Evolutionary conservation across 2,113 vertebrate species (phyloP).

Genomic region (Carassius auratus): DNA sequence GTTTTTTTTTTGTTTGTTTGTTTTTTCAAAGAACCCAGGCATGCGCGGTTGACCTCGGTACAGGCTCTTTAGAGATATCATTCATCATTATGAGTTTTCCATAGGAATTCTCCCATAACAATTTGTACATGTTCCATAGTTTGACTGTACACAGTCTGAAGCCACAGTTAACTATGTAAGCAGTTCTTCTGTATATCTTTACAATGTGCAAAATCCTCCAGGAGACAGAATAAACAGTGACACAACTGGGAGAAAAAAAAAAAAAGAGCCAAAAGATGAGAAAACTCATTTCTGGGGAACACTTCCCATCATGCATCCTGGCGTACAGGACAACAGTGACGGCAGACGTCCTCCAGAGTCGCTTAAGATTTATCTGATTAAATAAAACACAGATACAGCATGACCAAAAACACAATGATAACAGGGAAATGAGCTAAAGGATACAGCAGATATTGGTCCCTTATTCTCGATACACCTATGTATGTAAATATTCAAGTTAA

Average conservation of each 20-base stretch:
- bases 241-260: conserved; percentile 65
- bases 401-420: conserved; percentile 54
- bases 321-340: not conserved
- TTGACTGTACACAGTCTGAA: conserved; percentile 91
- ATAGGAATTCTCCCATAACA: conserved; percentile 91
- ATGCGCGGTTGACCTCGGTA: conserved; percentile 88
- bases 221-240: conserved; percentile 80
- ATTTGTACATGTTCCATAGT: conserved; percentile 89
- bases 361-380: conserved; percentile 25
- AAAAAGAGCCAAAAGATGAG: not conserved
- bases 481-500: conserved; percentile 63
- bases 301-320: conserved; percentile 29
- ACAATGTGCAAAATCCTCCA: conserved; percentile 99
- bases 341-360: not conserved
- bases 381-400: conserved; percentile 66
- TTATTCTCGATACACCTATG: conserved; percentile 73
- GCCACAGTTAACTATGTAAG: conserved; percentile 94
- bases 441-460: conserved; percentile 91
- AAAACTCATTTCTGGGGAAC: conserved; percentile 14
- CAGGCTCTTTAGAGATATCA: conserved; percentile 79
- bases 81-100: conserved; percentile 84
- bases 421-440: conserved; percentile 70
- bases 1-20: not conserved
- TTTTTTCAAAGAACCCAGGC: conserved; percentile 83
- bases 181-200: conserved; percentile 84